Percentiles rank a stretch among this genome's conserved stretches.
phyloP scores from a whole-genome alignment of 2,113 vertebrate genomes.

The Aphyosemion australe region DNA sequence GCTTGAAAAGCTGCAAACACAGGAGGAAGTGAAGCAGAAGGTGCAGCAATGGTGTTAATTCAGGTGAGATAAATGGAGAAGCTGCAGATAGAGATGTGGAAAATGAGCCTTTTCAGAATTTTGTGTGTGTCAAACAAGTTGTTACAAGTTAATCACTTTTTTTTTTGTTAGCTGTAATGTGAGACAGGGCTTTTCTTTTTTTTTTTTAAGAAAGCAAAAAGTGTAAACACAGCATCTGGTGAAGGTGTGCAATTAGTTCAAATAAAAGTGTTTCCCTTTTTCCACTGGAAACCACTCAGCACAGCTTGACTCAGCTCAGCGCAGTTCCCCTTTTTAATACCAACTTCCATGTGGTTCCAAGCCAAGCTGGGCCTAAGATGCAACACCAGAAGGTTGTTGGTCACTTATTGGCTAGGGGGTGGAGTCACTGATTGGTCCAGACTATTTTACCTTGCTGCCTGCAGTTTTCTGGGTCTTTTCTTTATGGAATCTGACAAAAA shows the following conservation, averaged over 20 bases:
- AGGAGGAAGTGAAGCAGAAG: slow-evolving; percentile 16
- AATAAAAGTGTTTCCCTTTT: background rate
- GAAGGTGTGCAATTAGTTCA: background rate
- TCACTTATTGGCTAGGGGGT: no score
- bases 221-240: background rate
- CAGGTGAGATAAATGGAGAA: slow-evolving; percentile 9
- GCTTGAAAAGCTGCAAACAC: slow-evolving; percentile 30
- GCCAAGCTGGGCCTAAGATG: no score
- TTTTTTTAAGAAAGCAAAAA: background rate
- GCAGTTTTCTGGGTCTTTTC: no score
- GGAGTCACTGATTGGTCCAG: no score
- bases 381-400: no score
- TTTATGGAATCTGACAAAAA: no score
- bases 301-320: no score
- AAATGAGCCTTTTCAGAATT: background rate
- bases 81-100: background rate
- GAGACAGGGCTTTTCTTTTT: background rate
- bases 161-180: background rate
- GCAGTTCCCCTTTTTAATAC: no score
- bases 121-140: background rate
- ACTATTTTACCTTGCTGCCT: no score
- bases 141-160: background rate
- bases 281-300: no score
- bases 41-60: slow-evolving; percentile 15
- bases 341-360: no score